These are phyloP conservation scores for Drosophila guanche DNA, from an alignment of 1,140 invertebrate genomes.

Conservation along the genomic window DNA sequence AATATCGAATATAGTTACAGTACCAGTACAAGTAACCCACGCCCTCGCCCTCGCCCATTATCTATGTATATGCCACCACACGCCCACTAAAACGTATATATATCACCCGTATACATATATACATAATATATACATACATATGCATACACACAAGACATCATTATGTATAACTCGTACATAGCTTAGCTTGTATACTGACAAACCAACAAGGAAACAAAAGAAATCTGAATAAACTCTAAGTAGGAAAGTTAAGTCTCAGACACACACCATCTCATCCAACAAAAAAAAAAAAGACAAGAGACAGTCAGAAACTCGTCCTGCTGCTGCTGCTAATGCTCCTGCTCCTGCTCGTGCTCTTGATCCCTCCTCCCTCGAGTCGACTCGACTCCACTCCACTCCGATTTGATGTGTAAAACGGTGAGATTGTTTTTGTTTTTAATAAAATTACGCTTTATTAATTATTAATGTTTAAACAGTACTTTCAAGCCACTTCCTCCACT, in stretches of 20 bases:
- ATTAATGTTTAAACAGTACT: slow-evolving; percentile 37
- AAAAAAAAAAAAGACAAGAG: too few relatives aligned
- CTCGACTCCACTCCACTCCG: background rate
- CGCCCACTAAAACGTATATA: slow-evolving; percentile 30
- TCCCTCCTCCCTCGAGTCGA: too few relatives aligned
- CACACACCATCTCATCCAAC: too few relatives aligned
- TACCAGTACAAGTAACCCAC: background rate
- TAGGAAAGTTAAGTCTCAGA: slow-evolving; percentile 42
- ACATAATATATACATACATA: slow-evolving; percentile 10
- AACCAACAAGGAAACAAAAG: slow-evolving; percentile 18
- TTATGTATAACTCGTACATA: slow-evolving; percentile 56
- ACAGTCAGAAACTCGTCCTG: too few relatives aligned
- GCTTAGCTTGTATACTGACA: slow-evolving; percentile 65
- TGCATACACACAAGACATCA: slow-evolving; percentile 16
- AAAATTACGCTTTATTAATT: slow-evolving; percentile 78
- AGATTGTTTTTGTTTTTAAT: slow-evolving; percentile 57
- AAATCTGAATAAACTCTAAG: slow-evolving; percentile 56
- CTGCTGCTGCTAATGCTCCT: too few relatives aligned
- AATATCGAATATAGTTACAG: slow-evolving; percentile 62
- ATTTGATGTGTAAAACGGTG: slow-evolving; percentile 19
- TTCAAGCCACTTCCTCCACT: background rate
- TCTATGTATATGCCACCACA: slow-evolving; percentile 40
- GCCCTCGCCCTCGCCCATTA: slow-evolving; percentile 21
- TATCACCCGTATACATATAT: slow-evolving; percentile 29
- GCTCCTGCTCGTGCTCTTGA: too few relatives aligned